Base-by-base conservation (phyloP, 2,113 vertebrate genomes). In the Pogona vitticeps region DNA sequence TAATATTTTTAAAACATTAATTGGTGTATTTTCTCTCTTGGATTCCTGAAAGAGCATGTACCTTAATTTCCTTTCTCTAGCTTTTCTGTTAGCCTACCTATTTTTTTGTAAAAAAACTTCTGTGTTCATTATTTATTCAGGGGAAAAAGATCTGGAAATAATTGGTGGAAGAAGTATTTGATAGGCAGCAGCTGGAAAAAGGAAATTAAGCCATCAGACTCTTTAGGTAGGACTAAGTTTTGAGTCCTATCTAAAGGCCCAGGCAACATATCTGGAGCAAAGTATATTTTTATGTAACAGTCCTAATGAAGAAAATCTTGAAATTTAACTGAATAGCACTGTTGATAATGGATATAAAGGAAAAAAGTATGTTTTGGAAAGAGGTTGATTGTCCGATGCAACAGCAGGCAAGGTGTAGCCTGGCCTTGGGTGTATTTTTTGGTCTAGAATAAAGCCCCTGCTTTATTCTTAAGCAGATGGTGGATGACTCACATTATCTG, bases 401-500 rank as follows among this genome's bases (percentile, higher is more conserved):
- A 33, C 2, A 86, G 46, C 12, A 73, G 77, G 28, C 13, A 73
- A 42, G 8, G 18, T 67, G 56, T 12, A 1, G 31, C 67, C 21
- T 0, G 1, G 0, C 1, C 0, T 0, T n/a, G 1, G 9, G 78
- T 38, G 86, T 2, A 2, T 67, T 0, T 58, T 23, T 63, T 65
- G 7, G 59, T 13, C 3, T 0, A 0, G 0, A 7, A 63, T 2
- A 3, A 20, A 40, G n/a, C 26, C 36, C 36, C 67, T 17, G 23
- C 17, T 85, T 84, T 72, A 75, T 0, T 23, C 2, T 15, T 0
- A 0, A 6, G 0, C n/a, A 38, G 23, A 72, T 3, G 21, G 63
- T 0, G 20, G 46, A 56, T 8, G 63, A 26, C 1, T 20, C 56
- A 1, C 0, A 2, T n/a, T 4, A 0, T 12, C 42, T 67, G 0